Percentiles rank a stretch among this genome's conserved stretches.
These are phyloP conservation scores for Cetoscarus ocellatus DNA, from an alignment of 2,797 vertebrate genomes.

Conservation along the genomic window DNA sequence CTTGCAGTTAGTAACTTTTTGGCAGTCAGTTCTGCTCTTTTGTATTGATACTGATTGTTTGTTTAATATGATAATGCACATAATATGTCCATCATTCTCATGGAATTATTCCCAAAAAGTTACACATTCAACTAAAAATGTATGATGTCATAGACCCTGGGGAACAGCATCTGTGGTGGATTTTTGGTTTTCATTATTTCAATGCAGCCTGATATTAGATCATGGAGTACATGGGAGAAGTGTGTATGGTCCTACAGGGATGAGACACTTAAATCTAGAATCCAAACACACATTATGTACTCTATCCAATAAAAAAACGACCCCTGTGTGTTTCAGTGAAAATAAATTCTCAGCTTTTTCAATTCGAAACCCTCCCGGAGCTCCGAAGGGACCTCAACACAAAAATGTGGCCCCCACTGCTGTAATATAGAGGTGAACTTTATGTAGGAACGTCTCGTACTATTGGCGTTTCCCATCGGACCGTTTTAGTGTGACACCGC, in stretches of 20 bases:
- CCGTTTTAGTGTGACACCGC: constrained; percentile 50
- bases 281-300: constrained; percentile 8
- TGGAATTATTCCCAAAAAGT: constrained; percentile 16
- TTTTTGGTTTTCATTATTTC: constrained; percentile 37
- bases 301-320: constrained; percentile 17
- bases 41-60: background rate
- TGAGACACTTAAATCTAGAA: constrained; percentile 20
- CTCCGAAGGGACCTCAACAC: background rate
- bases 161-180: constrained; percentile 27
- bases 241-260: background rate
- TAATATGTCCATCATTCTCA: background rate
- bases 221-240: constrained; percentile 25
- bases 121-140: constrained; percentile 15
- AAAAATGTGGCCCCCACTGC: constrained; percentile 13
- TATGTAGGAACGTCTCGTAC: constrained; percentile 51
- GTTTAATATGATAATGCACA: constrained; percentile 15
- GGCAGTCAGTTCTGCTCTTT: no score
- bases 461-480: constrained; percentile 55
- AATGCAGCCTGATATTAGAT: constrained; percentile 34
- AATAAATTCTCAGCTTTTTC: constrained; percentile 27
- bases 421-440: background rate
- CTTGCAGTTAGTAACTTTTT: no score
- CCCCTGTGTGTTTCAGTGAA: constrained; percentile 6
- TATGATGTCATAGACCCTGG: constrained; percentile 16
- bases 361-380: background rate